phyloP scores from a whole-genome alignment of 2,113 vertebrate genomes.

The Hirundichthys speculiger region DNA sequence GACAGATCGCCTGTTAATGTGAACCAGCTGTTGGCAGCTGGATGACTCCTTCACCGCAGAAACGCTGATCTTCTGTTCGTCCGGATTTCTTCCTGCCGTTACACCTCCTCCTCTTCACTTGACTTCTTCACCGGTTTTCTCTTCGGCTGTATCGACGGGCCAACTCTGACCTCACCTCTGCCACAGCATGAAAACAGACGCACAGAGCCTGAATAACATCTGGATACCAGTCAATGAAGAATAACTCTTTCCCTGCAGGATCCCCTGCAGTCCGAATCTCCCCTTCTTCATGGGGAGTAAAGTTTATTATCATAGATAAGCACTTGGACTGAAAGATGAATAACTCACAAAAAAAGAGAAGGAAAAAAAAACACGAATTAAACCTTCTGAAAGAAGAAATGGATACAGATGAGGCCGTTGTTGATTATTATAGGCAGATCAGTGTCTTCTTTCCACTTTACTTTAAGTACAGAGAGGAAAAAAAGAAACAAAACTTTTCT shows the following conservation, averaged over 20 bases:
- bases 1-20: constrained; percentile 66
- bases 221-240: constrained; percentile 67
- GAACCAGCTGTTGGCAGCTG: constrained; percentile 58
- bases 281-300: constrained; percentile 7
- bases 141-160: constrained; percentile 22
- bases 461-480: no score
- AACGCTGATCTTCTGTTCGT: constrained; percentile 32
- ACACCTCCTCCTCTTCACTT: constrained; percentile 2
- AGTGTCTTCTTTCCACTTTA: no score
- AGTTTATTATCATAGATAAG: neutral
- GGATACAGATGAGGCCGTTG: no score
- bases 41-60: constrained; percentile 38
- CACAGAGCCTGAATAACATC: constrained; percentile 64
- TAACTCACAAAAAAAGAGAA: neutral
- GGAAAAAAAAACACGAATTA: constrained; percentile 1
- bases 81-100: constrained; percentile 1
- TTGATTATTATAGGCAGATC: no score
- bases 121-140: constrained; percentile 29
- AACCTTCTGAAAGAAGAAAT: neutral
- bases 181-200: constrained; percentile 54
- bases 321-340: neutral
- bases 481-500: no score
- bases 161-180: constrained; percentile 74
- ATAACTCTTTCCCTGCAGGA: constrained; percentile 36
- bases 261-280: constrained; percentile 18